phyloP scores from a whole-genome alignment of 2,113 vertebrate species.

The Emydocephalus ijimae region DNA sequence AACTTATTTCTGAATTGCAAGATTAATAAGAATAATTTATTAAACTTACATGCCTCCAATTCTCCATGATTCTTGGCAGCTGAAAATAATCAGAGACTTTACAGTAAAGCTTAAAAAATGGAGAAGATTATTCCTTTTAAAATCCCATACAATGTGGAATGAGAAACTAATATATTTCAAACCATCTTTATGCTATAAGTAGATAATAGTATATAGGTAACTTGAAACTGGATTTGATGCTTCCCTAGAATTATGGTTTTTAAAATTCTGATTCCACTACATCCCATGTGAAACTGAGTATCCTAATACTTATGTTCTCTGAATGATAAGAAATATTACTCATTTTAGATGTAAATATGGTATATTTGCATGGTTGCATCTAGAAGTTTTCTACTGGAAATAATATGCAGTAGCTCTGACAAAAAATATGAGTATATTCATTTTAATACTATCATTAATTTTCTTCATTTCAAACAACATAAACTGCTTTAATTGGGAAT shows the following conservation, averaged over 20 bases:
- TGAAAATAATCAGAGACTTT: neutral
- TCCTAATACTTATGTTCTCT: neutral
- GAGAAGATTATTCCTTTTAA: conserved; percentile 14
- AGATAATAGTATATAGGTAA: neutral
- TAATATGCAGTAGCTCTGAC: neutral
- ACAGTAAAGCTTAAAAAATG: neutral
- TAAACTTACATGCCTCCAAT: neutral
- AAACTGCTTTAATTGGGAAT: neutral
- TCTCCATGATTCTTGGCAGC: neutral
- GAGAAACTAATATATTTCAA: neutral
- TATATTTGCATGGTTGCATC: neutral
- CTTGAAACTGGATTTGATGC: neutral
- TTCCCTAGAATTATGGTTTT: neutral
- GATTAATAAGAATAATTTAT: neutral
- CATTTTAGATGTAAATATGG: neutral
- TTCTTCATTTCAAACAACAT: neutral
- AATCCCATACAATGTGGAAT: neutral
- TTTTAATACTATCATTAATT: neutral
- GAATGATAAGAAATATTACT: neutral
- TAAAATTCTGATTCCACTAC: neutral
- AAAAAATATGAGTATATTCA: neutral
- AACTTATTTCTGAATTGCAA: neutral
- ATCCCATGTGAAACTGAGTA: neutral
- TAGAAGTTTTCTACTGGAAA: conserved; percentile 31
- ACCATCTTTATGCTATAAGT: neutral